These are phyloP conservation scores for Gallinago nigripennis DNA, from an alignment of 2,797 vertebrate species.

Conservation along the genomic window DNA sequence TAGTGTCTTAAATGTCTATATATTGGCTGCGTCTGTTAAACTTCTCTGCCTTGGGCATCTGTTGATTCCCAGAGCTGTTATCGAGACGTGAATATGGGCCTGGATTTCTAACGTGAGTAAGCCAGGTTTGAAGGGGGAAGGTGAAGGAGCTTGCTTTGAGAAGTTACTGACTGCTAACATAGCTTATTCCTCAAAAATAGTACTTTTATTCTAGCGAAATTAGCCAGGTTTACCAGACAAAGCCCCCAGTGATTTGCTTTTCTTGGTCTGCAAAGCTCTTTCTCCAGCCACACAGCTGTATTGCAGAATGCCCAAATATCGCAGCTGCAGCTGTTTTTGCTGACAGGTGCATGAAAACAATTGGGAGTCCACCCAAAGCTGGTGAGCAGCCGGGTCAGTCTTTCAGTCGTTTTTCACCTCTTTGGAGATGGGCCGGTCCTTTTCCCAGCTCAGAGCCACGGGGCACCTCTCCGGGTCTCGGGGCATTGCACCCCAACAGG, in stretches of 20 bases:
- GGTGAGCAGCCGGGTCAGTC: background rate
- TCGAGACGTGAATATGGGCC: background rate
- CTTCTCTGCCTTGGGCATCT: background rate
- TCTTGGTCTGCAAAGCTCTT: background rate
- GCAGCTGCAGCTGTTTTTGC: slow-evolving; percentile 47
- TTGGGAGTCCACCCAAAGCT: background rate
- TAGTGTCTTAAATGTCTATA: background rate
- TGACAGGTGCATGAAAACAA: slow-evolving; percentile 42
- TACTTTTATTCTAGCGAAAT: background rate
- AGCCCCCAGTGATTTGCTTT: background rate
- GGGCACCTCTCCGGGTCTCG: background rate
- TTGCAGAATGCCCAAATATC: background rate
- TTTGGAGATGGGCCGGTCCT: background rate
- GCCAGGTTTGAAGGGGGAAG: background rate
- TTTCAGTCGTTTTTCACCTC: slow-evolving; percentile 26
- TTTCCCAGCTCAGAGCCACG: background rate
- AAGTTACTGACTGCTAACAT: background rate
- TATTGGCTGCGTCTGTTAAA: background rate
- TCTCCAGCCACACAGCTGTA: background rate
- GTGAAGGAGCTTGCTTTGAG: background rate
- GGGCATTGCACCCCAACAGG: background rate
- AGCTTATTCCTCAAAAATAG: background rate
- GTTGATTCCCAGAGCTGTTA: background rate
- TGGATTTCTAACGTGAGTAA: background rate
- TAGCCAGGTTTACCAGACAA: background rate